A percentile compares a stretch with the other conserved stretches of the same genome.
phyloP scores from a whole-genome alignment of 1,140 invertebrate genomes.

The Atopsyche davidsoni region DNA sequence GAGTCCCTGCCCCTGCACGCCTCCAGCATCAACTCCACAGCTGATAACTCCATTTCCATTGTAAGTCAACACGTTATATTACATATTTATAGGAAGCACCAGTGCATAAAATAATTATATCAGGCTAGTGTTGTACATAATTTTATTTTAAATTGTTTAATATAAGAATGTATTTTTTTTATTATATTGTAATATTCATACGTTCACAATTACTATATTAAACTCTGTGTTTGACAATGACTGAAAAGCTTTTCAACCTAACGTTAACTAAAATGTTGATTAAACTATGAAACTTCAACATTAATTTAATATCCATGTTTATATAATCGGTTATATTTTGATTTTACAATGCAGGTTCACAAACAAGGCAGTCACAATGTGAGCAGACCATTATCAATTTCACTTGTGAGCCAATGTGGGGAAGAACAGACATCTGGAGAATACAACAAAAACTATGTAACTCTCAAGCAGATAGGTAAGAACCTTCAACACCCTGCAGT shows the following conservation, averaged over 20 bases:
- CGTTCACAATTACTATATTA: background rate
- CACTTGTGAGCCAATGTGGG: conserved; percentile 48
- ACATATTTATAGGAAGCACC: background rate
- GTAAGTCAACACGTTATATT: conserved; percentile 27
- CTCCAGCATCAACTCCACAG: conserved; percentile 43
- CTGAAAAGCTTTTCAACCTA: too few relatives aligned
- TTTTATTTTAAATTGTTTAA: too few relatives aligned
- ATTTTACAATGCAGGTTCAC: conserved; percentile 21
- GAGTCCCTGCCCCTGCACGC: conserved; percentile 33
- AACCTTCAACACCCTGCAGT: too few relatives aligned
- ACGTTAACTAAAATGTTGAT: too few relatives aligned
- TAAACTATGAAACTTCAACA: too few relatives aligned
- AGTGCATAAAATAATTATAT: too few relatives aligned
- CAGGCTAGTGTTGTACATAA: too few relatives aligned
- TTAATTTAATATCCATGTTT: too few relatives aligned
- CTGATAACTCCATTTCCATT: conserved; percentile 41
- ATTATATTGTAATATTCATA: background rate
- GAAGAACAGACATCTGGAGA: conserved; percentile 50
- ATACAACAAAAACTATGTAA: conserved; percentile 61
- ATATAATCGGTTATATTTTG: background rate
- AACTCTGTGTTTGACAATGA: background rate
- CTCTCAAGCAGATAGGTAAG: conserved; percentile 63
- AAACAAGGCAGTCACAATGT: conserved; percentile 35
- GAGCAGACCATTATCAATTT: conserved; percentile 50
- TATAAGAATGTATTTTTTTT: conserved; percentile 1